Base-by-base conservation (phyloP, 1,140 invertebrate species). In the Mycetomoellerius zeteki region DNA sequence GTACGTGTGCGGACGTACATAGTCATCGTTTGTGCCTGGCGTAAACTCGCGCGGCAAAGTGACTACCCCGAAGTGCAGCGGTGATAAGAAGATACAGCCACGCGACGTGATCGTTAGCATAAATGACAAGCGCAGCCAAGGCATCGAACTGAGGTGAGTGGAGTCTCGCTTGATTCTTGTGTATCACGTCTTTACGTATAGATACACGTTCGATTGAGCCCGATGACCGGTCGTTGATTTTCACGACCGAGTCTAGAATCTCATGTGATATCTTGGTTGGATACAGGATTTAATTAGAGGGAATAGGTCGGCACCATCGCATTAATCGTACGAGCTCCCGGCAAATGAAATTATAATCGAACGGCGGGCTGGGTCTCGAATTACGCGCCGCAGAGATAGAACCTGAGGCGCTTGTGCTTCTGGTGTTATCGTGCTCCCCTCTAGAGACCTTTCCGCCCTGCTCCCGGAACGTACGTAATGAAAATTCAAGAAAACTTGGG, bases 51-150 rank as follows among this genome's bases (percentile, higher is more conserved):
- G 87, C 89, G 88, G 72, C 93, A 94, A 94, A 94, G 93, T 94
- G 93, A 94, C 91, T 93, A 92, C 93, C 87, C 47, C 90, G 85
- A 93, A 93, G 93, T 93, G 93, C 88, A 88, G 76, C 91, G 65
- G 85, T 71, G 91, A 93, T 86, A 94, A 92, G 85, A 92, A 88
- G 88, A 90, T 91, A 88, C 92, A 93, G 88, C 93, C 92, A 54
- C 91, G 93, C 76, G 92, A 93, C 90, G 89, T 94, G 80, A 93
- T 94, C 85, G 93, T 94, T 86, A 94, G 93, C 87, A 94, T 94
- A 86, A 92, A 93, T 93, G 93, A 93, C 80, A 93, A 92, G 84
- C 89, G 93, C 24, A 92, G 84, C 30, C 91, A 91, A 65, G 86
- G 89, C 72, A 93, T 94, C 88, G 93, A 94, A 92, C 89, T 94